These are phyloP conservation scores for Nycticryphes semicollaris DNA, from an alignment of 2,113 vertebrate genomes.

Conservation along the genomic window DNA sequence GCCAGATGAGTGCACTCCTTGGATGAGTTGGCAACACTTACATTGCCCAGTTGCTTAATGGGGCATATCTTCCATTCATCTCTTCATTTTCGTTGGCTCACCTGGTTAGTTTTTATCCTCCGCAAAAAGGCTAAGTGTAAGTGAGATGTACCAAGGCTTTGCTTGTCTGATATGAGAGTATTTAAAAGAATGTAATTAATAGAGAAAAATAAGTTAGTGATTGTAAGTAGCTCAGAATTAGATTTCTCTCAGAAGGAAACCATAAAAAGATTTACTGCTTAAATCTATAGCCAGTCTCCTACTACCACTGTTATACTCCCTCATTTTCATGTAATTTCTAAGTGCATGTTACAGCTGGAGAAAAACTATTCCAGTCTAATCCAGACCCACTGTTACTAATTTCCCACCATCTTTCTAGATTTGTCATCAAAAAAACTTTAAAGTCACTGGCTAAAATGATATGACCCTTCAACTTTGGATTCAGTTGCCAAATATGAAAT, in stretches of 20 bases:
- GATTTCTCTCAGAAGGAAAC: not conserved
- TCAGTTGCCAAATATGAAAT: not conserved
- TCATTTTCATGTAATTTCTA: not conserved
- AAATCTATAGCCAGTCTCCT: not conserved
- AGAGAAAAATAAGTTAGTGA: not conserved
- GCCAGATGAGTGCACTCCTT: not conserved
- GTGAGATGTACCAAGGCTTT: not conserved
- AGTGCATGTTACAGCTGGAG: not conserved
- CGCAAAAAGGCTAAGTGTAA: not conserved
- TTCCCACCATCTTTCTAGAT: not conserved
- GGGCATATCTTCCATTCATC: not conserved
- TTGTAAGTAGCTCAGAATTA: not conserved
- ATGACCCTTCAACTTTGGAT: rapidly evolving
- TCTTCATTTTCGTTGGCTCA: not conserved
- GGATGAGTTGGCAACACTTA: not conserved
- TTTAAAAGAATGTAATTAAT: not conserved
- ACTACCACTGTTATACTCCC: not conserved
- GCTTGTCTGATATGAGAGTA: not conserved
- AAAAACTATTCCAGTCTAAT: not conserved
- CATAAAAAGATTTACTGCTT: not conserved
- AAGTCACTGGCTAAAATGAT: not conserved
- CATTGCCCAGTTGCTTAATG: not conserved
- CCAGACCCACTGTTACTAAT: not conserved
- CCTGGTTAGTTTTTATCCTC: not conserved
- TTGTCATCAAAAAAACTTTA: not conserved